Evolutionary conservation across 2,888 invertebrate species (phyloP), one percentile per base, ranked within the genome.

Genomic region (Brenthis daphne): DNA sequence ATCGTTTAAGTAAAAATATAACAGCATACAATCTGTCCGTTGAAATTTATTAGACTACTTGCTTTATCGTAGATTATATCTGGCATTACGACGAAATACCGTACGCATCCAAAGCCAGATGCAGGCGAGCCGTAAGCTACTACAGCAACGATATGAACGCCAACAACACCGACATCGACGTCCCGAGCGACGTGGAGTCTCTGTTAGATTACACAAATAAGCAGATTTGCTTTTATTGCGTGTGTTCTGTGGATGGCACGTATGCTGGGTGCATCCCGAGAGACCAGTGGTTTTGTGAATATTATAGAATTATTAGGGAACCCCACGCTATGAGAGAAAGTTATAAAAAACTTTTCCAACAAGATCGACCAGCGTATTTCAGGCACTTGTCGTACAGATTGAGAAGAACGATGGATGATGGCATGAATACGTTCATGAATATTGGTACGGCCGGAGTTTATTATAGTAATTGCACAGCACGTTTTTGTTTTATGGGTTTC

Each of bases 71-170:
- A 90, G 91, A 92, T 85, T 85, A 85, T 75, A 76, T 91, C 61
- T 91, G 89, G 89, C 89, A 90, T 79, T 82, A 86, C 76, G 89
- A 88, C 72, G 91, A 92, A 74, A 88, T 92, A 12, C 90, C 91
- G 0, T 89, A 88, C 77, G 76, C 80, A 0, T 50, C 83, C 0
- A 77, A 77, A 2, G 85, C 88, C 0, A 81, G 77, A 29, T 92
- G 91, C 74, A 77, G 67, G 33, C 81, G 91, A 16, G 85, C 85
- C 0, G 77, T 76, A 11, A 85, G 89, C 1, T 92, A 87, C 80
- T 92, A 92, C 80, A 86, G 82, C 66, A 90, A 89, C 78, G 82
- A 82, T 57, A 11, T 78, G 0, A 79, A 70, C 0, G 85, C 88
- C 0, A 86, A 85, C 43, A 78, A 85, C 37, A 87, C 88, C 0